Conservation (phyloP, 2,113 vertebrate genomes). For the Hassar affinis region DNA sequence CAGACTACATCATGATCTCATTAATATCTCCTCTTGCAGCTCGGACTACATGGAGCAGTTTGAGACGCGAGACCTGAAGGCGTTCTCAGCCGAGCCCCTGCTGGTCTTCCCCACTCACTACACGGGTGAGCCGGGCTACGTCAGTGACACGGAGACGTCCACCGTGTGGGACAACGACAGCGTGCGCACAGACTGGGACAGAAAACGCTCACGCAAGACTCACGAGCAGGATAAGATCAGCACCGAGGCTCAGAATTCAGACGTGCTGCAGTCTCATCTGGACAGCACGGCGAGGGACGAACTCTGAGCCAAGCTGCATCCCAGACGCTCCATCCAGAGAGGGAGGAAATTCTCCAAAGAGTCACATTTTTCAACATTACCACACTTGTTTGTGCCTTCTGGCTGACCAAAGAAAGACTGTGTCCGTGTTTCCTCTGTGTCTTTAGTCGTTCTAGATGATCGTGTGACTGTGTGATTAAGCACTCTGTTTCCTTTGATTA, state of each 20-base stretch:
- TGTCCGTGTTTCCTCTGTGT: neutral
- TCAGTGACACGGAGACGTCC: slow-evolving; percentile 92
- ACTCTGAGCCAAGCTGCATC: slow-evolving; percentile 70
- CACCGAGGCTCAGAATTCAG: slow-evolving; percentile 82
- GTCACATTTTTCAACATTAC: neutral
- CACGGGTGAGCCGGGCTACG: slow-evolving; percentile 84
- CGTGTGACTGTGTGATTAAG: slow-evolving; percentile 10
- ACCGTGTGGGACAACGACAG: slow-evolving; percentile 87
- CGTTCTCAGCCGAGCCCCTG: slow-evolving; percentile 88
- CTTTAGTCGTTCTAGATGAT: neutral
- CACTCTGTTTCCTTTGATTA: neutral
- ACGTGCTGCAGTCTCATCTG: slow-evolving; percentile 83
- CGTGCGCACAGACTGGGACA: slow-evolving; percentile 86
- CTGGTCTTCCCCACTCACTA: slow-evolving; percentile 89
- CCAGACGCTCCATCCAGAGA: neutral
- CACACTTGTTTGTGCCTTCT: slow-evolving; percentile 26
- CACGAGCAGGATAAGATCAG: slow-evolving; percentile 82
- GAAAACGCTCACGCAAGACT: slow-evolving; percentile 84
- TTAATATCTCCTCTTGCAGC: slow-evolving; percentile 59
- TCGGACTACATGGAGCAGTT: slow-evolving; percentile 85
- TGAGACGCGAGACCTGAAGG: slow-evolving; percentile 78
- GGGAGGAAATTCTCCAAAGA: neutral
- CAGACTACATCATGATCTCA: neutral
- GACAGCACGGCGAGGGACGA: slow-evolving; percentile 85
- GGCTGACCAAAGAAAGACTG: slow-evolving; percentile 38